Base-by-base conservation (phyloP, 2,888 invertebrate species). In the Folsomia manolachei region DNA sequence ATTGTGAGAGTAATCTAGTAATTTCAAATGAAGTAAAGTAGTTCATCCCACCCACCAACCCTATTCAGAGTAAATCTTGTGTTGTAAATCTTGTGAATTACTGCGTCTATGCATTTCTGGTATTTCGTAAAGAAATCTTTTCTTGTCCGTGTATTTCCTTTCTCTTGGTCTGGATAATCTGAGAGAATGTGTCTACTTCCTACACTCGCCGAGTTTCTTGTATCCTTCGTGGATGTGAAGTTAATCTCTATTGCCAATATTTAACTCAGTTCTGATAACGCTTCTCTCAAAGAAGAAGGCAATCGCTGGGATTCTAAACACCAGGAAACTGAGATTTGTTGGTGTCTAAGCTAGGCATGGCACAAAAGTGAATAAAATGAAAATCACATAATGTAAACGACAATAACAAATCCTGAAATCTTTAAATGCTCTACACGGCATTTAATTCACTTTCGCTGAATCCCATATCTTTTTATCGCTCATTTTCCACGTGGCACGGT, bases 171-270 rank as follows among this genome's bases (percentile, higher is more conserved):
- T n/a, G n/a, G n/a, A n/a, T n/a, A n/a, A n/a, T n/a, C n/a, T n/a
- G n/a, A n/a, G n/a, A n/a, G n/a, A n/a, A n/a, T n/a, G n/a, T n/a
- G n/a, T n/a, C 39, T 14, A 39, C 7, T 39, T 39, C 39, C 14
- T 39, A n/a, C n/a, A n/a, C n/a, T n/a, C n/a, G n/a, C n/a, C n/a
- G n/a, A 39, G 39, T 39, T 39, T 14, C 39, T 14, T 39, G 7
- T 39, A 39, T 39, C 39, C 39, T 39, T n/a, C n/a, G n/a, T n/a
- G n/a, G n/a, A n/a, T n/a, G 14, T 39, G 39, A 14, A 39, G 25
- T 19, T 63, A 63, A 63, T 63, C 63, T 63, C 63, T 63, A 63
- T 63, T 63, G 63, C 63, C 63, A 63, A 63, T 63, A 63, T 63
- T 63, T 63, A 63, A 63, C 63, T 63, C 9, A 63, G 7, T 25